A percentile compares a stretch with the other conserved stretches of the same genome.
Conservation (phyloP, 1,140 invertebrate genomes). For the Neuroterus valhalla region DNA sequence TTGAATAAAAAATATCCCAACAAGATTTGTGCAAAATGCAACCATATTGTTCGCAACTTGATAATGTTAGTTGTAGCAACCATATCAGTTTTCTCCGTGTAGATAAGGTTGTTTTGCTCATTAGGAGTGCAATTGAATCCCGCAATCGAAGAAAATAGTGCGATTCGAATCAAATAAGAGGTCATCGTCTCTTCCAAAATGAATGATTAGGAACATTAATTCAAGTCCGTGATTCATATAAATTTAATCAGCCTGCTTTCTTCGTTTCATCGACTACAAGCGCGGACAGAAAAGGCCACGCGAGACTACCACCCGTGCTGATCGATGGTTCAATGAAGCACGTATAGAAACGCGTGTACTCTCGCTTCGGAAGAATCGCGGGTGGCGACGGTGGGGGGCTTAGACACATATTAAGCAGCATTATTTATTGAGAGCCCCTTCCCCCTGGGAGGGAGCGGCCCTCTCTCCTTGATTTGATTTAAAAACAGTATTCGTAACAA, state of each 20-base stretch:
- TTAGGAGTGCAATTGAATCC: background rate
- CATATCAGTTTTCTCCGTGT: too few relatives aligned
- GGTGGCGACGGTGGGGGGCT: conserved; percentile 34
- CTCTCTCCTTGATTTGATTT: conserved; percentile 42
- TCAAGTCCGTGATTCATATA: background rate
- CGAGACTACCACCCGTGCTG: conserved; percentile 32
- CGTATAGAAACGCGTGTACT: conserved; percentile 43
- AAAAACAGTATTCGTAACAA: conserved; percentile 68
- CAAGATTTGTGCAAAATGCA: too few relatives aligned
- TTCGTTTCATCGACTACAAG: conserved; percentile 16
- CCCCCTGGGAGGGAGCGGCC: conserved; percentile 43
- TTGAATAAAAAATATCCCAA: too few relatives aligned
- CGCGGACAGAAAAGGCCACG: conserved; percentile 25
- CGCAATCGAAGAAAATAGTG: background rate
- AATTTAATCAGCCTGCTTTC: conserved; percentile 22
- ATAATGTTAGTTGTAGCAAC: too few relatives aligned
- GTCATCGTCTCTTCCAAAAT: background rate
- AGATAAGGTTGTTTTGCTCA: too few relatives aligned
- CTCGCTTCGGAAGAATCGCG: conserved; percentile 42
- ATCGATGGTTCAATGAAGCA: conserved; percentile 46
- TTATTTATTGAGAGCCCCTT: conserved; percentile 63
- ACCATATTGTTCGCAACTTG: too few relatives aligned
- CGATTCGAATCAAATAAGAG: background rate
- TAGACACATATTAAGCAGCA: conserved; percentile 67
- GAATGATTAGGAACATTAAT: conserved; percentile 16